These are phyloP conservation scores for Trichosurus vulpecula DNA, from an alignment of 2,797 vertebrate species.

Conservation along the genomic window DNA sequence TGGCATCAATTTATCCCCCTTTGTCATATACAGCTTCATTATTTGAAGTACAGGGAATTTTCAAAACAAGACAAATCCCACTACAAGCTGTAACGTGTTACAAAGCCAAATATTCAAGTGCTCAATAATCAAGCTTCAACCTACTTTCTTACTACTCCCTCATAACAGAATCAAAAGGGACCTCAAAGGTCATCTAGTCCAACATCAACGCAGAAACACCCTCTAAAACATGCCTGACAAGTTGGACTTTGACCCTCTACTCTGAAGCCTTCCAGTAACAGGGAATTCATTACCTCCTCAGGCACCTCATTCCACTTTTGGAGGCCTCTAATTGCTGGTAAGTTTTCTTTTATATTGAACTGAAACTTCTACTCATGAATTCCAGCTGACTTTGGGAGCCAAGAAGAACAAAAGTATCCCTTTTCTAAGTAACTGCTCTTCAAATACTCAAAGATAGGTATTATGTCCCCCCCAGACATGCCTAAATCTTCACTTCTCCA, in stretches of 20 bases:
- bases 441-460: not conserved
- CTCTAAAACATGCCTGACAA: not conserved
- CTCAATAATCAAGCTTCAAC: not conserved
- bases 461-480: not conserved
- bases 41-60: not conserved
- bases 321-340: not conserved
- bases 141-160: not conserved
- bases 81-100: not conserved
- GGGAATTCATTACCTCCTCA: not conserved
- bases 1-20: not conserved
- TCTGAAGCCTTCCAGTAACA: not conserved
- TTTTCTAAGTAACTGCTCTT: not conserved
- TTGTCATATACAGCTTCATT: not conserved
- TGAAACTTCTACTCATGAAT: not conserved
- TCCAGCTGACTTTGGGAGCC: not conserved
- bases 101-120: not conserved
- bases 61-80: not conserved
- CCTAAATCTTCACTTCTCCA: not conserved
- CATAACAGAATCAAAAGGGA: not conserved
- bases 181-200: not conserved
- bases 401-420: not conserved
- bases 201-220: not conserved
- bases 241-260: not conserved
- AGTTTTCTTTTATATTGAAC: not conserved
- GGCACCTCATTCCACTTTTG: not conserved